Conservation (phyloP, 1,140 invertebrate genomes). For the Pogonomyrmex barbatus region DNA sequence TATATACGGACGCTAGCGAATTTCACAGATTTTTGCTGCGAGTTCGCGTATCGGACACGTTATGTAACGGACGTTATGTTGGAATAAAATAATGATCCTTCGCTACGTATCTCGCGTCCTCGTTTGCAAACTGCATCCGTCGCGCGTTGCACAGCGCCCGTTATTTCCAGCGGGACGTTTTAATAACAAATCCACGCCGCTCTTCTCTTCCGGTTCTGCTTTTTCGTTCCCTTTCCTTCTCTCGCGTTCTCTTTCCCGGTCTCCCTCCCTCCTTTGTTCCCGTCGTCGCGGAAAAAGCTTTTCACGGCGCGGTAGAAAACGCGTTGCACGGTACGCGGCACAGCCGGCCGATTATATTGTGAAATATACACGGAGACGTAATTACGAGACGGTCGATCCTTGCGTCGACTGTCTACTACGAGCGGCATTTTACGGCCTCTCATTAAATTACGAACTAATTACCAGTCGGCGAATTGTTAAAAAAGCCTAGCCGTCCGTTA, state of each 20-base stretch:
- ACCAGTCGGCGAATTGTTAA: slow-evolving; percentile 84
- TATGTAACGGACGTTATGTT: slow-evolving; percentile 49
- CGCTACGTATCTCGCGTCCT: slow-evolving; percentile 45
- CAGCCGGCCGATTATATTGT: slow-evolving; percentile 79
- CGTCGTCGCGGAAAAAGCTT: slow-evolving; percentile 31
- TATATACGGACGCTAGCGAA: not conserved
- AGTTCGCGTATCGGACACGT: slow-evolving; percentile 35
- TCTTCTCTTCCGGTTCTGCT: slow-evolving; percentile 18
- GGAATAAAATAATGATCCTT: slow-evolving; percentile 63
- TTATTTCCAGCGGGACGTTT: slow-evolving; percentile 64
- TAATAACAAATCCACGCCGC: slow-evolving; percentile 60
- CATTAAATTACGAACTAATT: slow-evolving; percentile 86
- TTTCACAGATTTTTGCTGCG: slow-evolving; percentile 44
- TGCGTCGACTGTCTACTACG: slow-evolving; percentile 65
- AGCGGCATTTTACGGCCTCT: slow-evolving; percentile 79
- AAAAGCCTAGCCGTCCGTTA: slow-evolving; percentile 83
- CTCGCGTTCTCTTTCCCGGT: not conserved
- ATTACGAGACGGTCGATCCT: slow-evolving; percentile 78
- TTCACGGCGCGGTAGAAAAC: slow-evolving; percentile 52
- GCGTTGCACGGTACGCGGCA: slow-evolving; percentile 1
- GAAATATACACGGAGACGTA: slow-evolving; percentile 81
- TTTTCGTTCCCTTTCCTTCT: slow-evolving; percentile 7
- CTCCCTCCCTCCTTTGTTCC: not conserved
- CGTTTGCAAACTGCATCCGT: slow-evolving; percentile 63
- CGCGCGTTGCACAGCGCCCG: slow-evolving; percentile 25